Conservation (phyloP, 2,797 vertebrate species). For the Heteromormyrus szaboi region DNA sequence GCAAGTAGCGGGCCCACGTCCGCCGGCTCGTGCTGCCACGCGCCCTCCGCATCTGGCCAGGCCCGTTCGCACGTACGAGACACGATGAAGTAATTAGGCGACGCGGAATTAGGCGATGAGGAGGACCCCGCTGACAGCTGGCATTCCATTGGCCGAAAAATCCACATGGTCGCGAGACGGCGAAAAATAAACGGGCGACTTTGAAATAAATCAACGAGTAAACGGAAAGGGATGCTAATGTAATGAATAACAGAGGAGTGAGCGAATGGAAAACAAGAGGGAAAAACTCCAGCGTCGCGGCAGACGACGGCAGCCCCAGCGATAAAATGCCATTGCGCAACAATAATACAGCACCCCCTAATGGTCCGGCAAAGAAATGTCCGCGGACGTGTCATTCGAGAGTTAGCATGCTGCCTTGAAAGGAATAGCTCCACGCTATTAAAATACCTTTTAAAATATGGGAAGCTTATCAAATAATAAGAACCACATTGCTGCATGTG, state of each 20-base stretch:
- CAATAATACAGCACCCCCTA: conserved; percentile 38
- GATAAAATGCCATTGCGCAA: conserved; percentile 42
- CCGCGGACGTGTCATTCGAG: conserved; percentile 42
- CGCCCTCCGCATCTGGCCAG: background rate
- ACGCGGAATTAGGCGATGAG: background rate
- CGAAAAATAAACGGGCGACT: conserved; percentile 23
- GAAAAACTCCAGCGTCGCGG: conserved; percentile 26
- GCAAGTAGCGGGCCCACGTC: background rate
- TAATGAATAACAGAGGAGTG: conserved; percentile 56
- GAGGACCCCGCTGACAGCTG: conserved; percentile 48
- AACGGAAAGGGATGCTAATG: conserved; percentile 44
- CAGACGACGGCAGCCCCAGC: conserved; percentile 20
- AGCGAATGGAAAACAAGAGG: conserved; percentile 44
- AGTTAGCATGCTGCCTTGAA: conserved; percentile 54
- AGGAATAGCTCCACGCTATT: conserved; percentile 61
- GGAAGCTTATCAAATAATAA: conserved; percentile 80
- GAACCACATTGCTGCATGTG: conserved; percentile 68
- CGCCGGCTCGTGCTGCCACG: background rate
- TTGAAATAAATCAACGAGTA: conserved; percentile 53
- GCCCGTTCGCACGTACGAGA: background rate
- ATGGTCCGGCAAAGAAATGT: conserved; percentile 38
- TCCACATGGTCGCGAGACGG: background rate
- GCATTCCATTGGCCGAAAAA: conserved; percentile 25
- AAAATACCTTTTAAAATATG: conserved; percentile 74
- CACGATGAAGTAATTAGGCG: background rate